Evolutionary conservation across 2,113 vertebrate genomes (phyloP).

Genomic region (Carassius carassius): DNA sequence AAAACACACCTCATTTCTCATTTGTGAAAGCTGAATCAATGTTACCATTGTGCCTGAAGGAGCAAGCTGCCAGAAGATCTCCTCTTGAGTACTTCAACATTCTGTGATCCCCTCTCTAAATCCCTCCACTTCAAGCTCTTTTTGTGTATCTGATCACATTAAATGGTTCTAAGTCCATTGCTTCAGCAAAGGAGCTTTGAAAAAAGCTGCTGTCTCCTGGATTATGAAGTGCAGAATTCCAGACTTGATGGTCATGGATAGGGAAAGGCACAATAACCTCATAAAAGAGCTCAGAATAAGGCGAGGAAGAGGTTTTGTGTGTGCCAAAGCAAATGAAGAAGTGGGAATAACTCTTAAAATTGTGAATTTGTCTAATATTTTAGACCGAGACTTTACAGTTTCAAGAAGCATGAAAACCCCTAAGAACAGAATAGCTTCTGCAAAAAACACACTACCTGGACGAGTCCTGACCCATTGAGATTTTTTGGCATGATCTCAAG

Average conservation of each 20-base stretch:
- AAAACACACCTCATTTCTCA: conserved; percentile 22
- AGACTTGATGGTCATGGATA: conserved; percentile 27
- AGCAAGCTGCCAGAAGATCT: conserved; percentile 10
- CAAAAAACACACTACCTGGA: background rate
- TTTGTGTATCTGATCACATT: conserved; percentile 32
- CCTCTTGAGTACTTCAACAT: conserved; percentile 23
- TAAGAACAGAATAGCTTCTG: background rate
- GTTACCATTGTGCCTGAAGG: conserved; percentile 17
- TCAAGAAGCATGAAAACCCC: background rate
- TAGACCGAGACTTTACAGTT: background rate
- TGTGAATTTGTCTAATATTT: background rate
- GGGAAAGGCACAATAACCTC: background rate
- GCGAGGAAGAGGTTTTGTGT: background rate
- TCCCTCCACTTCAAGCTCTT: conserved; percentile 15
- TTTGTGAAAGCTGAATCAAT: conserved; percentile 37
- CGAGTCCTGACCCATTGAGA: conserved; percentile 1
- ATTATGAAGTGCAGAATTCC: conserved; percentile 38
- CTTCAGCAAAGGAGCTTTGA: conserved; percentile 36
- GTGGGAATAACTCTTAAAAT: no score
- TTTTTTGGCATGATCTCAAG: conserved; percentile 9
- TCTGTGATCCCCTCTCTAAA: conserved; percentile 25
- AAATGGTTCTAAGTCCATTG: conserved; percentile 8
- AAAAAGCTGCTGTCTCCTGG: conserved; percentile 24
- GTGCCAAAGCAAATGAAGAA: background rate
- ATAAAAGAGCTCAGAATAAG: background rate